Evolutionary conservation across 2,113 vertebrate genomes (phyloP), one percentile per base, ranked within the genome.

Genomic region (Petrocephalus microphthalmus): DNA sequence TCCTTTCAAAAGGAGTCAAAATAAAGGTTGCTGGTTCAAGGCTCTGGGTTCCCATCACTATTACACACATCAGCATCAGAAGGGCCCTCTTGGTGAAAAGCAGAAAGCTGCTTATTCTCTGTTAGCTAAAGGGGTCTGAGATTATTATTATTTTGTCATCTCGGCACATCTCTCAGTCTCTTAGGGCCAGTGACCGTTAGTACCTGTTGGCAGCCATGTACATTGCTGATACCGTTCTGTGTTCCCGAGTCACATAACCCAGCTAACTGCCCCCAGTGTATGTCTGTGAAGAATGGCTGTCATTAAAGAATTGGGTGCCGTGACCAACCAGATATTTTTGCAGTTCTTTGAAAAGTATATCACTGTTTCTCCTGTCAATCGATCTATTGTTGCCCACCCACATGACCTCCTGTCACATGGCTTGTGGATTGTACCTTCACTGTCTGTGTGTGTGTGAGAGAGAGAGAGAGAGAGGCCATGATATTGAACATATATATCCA

Each of bases 341-440:
- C 42, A 88, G 89, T 86, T 88, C 84, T 86, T 56, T 88, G 88
- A 20, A 56, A 53, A 88, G 90, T 93, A 93, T 92, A 93, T 78
- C 93, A 93, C 90, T 64, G 90, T 52, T 60, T 90, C 87, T 91
- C 88, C 1, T 47, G 89, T 94, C 91, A 93, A 91, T 94, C 89
- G 91, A 90, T 89, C 86, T 91, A 91, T 94, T 94, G 92, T 95
- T 92, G 78, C 53, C 53, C 71, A 20, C 74, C 91, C 92, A 91
- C 89, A 91, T 91, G 92, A 85, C 54, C 81, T 89, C 7, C 85
- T 88, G 81, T 92, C 92, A 90, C 90, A 91, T 91, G 91, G 47
- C 52, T 42, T 56, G 45, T 83, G 20, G 22, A 42, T 17, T 83
- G 81, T 83, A 83, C 81, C 81, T 83, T n/a, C 81, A 47, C 81